Percentiles rank a stretch among this genome's conserved stretches.
Conservation (phyloP, 2,797 vertebrate species). For the Lutjanus campechanus region DNA sequence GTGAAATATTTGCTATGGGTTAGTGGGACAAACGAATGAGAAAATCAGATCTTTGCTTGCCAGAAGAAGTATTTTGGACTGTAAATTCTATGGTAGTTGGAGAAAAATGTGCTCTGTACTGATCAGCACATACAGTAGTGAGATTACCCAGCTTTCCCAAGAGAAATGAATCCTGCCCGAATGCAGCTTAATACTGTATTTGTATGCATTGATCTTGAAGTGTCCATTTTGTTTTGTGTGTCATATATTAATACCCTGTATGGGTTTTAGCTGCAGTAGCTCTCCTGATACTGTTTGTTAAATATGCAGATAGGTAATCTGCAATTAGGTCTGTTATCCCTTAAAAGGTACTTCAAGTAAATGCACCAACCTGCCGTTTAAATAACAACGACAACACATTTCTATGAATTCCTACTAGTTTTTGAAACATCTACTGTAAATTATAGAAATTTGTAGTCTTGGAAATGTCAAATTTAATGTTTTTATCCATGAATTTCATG, state of each 20-base stretch:
- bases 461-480: not conserved
- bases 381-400: not conserved
- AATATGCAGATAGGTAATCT: slow-evolving; percentile 15
- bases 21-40: too few relatives aligned
- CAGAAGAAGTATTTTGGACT: not conserved
- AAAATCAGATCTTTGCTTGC: not conserved
- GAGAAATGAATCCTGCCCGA: not conserved
- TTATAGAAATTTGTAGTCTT: not conserved
- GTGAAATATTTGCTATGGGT: not conserved
- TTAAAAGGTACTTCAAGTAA: slow-evolving; percentile 27
- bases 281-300: not conserved
- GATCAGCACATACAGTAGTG: not conserved
- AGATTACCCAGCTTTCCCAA: not conserved
- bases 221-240: slow-evolving; percentile 10
- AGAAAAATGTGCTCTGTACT: not conserved
- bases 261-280: not conserved
- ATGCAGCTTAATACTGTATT: not conserved
- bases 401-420: not conserved
- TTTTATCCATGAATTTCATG: slow-evolving; percentile 26
- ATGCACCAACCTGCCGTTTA: not conserved
- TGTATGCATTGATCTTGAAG: not conserved
- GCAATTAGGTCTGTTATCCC: slow-evolving; percentile 12
- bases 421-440: not conserved
- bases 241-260: slow-evolving; percentile 13
- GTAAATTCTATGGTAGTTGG: not conserved